These are phyloP conservation scores for Urechis unicinctus DNA, from an alignment of 2,888 invertebrate species.

Conservation along the genomic window DNA sequence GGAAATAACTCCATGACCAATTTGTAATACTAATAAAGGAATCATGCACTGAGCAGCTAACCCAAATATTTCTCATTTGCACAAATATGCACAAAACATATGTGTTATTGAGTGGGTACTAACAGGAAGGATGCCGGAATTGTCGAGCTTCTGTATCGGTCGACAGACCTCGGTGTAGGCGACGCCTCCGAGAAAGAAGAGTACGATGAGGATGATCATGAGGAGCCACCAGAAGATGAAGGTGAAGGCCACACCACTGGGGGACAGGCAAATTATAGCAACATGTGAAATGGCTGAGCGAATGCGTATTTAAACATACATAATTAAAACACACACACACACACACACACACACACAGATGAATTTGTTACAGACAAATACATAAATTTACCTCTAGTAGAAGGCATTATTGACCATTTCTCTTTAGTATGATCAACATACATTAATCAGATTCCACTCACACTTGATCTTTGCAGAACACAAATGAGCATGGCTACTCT, in stretches of 20 bases:
- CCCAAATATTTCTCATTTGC: no score
- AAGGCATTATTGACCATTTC: background rate
- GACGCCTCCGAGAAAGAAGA: slow-evolving; percentile 36
- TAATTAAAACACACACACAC: background rate
- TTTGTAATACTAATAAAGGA: no score
- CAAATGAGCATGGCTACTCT: no score
- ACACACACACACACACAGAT: background rate
- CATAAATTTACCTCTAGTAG: background rate
- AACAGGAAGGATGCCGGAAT: no score
- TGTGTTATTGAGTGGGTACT: no score
- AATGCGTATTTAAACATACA: background rate
- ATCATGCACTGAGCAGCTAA: no score
- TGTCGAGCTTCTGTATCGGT: slow-evolving; percentile 21
- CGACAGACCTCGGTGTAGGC: slow-evolving; percentile 36
- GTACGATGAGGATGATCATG: slow-evolving; percentile 33
- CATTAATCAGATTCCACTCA: no score
- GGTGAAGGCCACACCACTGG: slow-evolving; percentile 41
- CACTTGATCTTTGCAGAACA: no score
- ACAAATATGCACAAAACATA: no score
- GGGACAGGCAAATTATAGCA: slow-evolving; percentile 9
- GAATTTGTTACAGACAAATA: background rate
- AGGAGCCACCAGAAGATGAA: slow-evolving; percentile 41
- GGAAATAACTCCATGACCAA: no score
- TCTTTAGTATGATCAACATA: no score
- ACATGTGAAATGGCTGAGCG: background rate